Base-by-base conservation (phyloP, 2,888 invertebrate species). In the Ophion obscuratus region DNA sequence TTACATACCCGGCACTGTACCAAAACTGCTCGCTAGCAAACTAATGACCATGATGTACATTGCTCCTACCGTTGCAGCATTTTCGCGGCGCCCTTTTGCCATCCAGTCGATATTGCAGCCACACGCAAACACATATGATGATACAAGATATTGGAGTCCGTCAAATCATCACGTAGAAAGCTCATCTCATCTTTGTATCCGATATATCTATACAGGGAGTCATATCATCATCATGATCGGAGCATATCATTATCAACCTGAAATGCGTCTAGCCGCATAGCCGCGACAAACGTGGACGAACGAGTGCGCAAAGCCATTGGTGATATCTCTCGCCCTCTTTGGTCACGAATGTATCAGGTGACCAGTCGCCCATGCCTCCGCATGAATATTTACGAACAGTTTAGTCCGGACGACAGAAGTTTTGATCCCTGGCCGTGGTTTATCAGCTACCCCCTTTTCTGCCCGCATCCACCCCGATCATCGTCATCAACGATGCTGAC, bases 321-420 rank as follows among this genome's bases (percentile, higher is more conserved):
- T 73, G 24, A 59, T 47, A 3, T 59, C 76, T 53, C 77, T 77
- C 27, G 62, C 53, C 44, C 64, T 74, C 74, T 61, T 11, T 53
- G 64, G 53, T 64, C 20, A 47, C 20, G 64, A 44, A 62, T 36
- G 40, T 36, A 64, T 66, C 75, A 53, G 31, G 31, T 31, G 31
- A 40, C 53, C 53, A 59, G 66, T 73, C 53, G 14, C 59, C 44
- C 81, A 79, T 81, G 73, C 77, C 27, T 57, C 24, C 89, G 85
- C 87, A 91, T 91, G 91, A 91, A 91, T 91, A 91, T 91, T 91
- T 91, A 91, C 89, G 88, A 91, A 89, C 85, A 85, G 87, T 90
- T 91, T 88, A 90, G 89, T 89, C 83, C 81, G 78, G 74, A 71
- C 84, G 84, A 73, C 83, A 80, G 85, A 84, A 89, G 88, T 89